Conservation (phyloP, 2,113 vertebrate species). For the Mesoclemmys tuberculata region DNA sequence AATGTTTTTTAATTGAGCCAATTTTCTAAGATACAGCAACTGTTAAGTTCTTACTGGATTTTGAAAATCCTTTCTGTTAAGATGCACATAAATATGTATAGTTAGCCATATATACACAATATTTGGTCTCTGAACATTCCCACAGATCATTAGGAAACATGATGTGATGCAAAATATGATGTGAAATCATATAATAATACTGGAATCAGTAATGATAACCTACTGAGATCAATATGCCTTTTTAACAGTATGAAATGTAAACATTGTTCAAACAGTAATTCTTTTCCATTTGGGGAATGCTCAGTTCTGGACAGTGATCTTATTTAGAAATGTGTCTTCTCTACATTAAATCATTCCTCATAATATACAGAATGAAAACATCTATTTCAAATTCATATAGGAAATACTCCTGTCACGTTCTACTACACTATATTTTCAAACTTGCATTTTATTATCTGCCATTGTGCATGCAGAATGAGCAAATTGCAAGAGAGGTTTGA, state of each 20-base stretch:
- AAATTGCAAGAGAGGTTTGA: constrained; percentile 13
- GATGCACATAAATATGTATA: too few relatives aligned
- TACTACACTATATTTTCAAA: neutral
- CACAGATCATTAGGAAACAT: accelerated
- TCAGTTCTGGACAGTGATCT: neutral
- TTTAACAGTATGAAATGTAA: neutral
- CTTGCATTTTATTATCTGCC: neutral
- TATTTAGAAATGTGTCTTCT: neutral
- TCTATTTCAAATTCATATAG: neutral
- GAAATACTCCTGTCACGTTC: neutral
- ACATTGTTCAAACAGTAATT: neutral
- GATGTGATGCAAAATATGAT: neutral
- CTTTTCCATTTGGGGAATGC: neutral
- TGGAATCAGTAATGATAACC: neutral
- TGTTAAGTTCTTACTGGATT: too few relatives aligned
- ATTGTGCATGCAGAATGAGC: constrained; percentile 16
- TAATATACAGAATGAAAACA: neutral
- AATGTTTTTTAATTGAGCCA: neutral
- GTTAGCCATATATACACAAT: too few relatives aligned
- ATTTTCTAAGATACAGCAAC: neutral
- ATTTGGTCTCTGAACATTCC: neutral
- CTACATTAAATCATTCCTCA: neutral
- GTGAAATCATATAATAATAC: neutral
- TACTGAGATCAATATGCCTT: neutral
- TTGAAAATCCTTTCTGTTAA: too few relatives aligned